Conservation (phyloP, 2,113 vertebrate genomes). For the Apodemus sylvaticus region DNA sequence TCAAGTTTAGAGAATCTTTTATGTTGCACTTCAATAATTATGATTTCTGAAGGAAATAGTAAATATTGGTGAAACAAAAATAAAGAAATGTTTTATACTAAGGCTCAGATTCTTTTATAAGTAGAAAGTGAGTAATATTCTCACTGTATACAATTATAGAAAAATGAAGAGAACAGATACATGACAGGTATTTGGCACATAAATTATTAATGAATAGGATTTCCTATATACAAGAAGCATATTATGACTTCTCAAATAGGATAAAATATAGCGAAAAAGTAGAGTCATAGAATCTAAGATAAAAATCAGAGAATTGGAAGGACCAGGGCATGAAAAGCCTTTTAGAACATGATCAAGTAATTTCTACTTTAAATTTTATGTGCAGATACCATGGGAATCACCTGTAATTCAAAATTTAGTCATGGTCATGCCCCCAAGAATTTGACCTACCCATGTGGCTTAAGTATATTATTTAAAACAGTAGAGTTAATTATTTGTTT, state of each 20-base stretch:
- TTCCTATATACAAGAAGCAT: neutral
- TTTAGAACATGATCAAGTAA: neutral
- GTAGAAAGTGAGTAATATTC: neutral
- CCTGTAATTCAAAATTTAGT: neutral
- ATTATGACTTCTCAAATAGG: neutral
- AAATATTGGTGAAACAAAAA: neutral
- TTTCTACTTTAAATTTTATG: neutral
- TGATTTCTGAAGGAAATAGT: neutral
- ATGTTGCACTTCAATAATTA: neutral
- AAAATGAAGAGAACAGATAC: neutral
- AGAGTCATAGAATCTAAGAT: neutral
- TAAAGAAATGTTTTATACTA: neutral
- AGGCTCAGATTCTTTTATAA: neutral
- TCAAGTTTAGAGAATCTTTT: neutral
- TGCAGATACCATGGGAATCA: neutral
- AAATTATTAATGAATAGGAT: neutral
- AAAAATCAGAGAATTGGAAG: neutral
- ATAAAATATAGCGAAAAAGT: neutral
- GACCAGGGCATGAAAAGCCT: neutral
- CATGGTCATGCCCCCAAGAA: neutral
- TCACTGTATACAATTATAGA: neutral
- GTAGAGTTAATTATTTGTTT: slow-evolving; percentile 3
- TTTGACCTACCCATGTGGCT: neutral
- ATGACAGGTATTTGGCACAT: neutral
- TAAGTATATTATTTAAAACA: neutral